Evolutionary conservation across 1,140 invertebrate species (phyloP).

Genomic region (Brachionus rotundiformis): DNA sequence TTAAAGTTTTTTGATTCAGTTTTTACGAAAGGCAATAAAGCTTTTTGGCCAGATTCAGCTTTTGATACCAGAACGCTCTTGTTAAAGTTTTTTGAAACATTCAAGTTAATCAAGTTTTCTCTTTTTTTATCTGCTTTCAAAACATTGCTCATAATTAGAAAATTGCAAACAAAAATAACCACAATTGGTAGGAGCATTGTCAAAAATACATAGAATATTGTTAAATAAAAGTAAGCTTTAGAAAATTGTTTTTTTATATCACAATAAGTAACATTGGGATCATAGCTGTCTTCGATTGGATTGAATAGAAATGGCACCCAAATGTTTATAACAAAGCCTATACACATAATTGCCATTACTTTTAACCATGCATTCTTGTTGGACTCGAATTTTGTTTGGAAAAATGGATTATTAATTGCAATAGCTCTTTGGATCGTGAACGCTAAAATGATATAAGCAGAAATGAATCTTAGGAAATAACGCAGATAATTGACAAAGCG

Average conservation of each 20-base stretch:
- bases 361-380: conserved; percentile 36
- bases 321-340: not conserved
- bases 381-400: conserved; percentile 32
- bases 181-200: conserved; percentile 46
- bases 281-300: not conserved
- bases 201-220: conserved; percentile 34
- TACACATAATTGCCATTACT: not conserved
- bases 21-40: not conserved
- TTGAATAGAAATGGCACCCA: conserved; percentile 51
- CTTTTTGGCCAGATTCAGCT: not conserved
- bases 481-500: conserved; percentile 32
- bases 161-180: conserved; percentile 31
- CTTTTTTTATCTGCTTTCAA: not conserved
- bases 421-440: conserved; percentile 45
- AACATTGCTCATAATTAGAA: conserved; percentile 10
- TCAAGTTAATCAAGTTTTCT: not conserved
- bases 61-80: too few species aligned
- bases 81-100: not conserved
- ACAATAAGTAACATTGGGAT: conserved; percentile 9
- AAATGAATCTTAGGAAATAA: conserved; percentile 46
- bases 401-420: conserved; percentile 39
- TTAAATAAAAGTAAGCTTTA: not conserved
- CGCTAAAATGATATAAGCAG: conserved; percentile 37
- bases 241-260: conserved; percentile 43
- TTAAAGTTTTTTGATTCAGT: not conserved